Percentiles rank a stretch among this genome's conserved stretches.
phyloP scores from a whole-genome alignment of 2,113 vertebrate genomes.

The Sphaerodactylus townsendi region DNA sequence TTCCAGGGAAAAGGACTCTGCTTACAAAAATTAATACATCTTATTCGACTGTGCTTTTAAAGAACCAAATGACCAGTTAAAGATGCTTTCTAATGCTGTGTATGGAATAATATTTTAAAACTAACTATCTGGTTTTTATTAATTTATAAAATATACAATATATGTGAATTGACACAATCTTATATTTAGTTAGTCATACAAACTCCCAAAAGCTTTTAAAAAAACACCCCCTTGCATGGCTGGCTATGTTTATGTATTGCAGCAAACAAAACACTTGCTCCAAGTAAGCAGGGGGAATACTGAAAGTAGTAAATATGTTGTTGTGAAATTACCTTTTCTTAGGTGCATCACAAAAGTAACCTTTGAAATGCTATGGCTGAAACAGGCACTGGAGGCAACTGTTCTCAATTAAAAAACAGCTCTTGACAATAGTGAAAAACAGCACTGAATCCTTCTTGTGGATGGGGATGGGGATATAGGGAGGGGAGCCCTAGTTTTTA shows the following conservation, averaged over 20 bases:
- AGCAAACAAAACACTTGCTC: accelerated
- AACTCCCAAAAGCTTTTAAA: constrained; percentile 55
- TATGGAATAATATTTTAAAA: constrained; percentile 27
- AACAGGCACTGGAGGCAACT: neutral
- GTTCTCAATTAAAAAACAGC: neutral
- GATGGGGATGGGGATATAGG: neutral
- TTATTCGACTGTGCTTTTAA: neutral
- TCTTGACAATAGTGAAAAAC: neutral
- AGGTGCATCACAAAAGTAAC: neutral
- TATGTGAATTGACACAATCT: constrained; percentile 58
- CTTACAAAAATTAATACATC: neutral
- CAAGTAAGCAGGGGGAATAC: accelerated
- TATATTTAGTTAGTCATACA: constrained; percentile 67
- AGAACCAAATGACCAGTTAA: neutral
- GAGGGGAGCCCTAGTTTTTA: neutral
- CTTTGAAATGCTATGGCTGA: neutral
- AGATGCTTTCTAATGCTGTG: constrained; percentile 8
- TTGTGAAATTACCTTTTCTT: neutral
- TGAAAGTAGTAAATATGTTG: neutral
- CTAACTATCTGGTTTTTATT: constrained; percentile 57
- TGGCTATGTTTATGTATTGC: accelerated
- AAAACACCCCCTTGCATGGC: constrained; percentile 26
- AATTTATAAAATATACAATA: constrained; percentile 67
- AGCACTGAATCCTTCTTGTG: neutral
- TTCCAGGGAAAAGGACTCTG: neutral